Evolutionary conservation across 2,888 invertebrate species (phyloP).

Genomic region (Hirtodrosophila histrioides): DNA sequence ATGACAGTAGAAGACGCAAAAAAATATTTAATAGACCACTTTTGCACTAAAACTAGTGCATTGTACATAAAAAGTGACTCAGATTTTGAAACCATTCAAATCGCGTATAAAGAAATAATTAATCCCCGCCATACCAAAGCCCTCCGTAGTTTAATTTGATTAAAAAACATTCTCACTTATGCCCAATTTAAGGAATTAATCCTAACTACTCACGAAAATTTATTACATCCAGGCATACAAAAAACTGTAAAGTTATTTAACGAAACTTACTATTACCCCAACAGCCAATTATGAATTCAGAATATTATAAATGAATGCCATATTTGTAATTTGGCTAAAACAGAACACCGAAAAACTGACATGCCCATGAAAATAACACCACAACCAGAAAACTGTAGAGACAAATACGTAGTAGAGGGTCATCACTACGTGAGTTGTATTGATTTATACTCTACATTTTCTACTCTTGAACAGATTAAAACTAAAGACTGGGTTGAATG

Average conservation of each 20-base stretch:
- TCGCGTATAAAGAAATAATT: conserved; percentile 1
- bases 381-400: background rate
- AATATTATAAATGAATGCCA: conserved; percentile 17
- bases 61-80: conserved; percentile 1
- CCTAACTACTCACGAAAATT: conserved; percentile 12
- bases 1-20: background rate
- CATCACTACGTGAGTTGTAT: conserved; percentile 20
- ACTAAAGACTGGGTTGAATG: conserved; percentile 1
- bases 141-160: conserved; percentile 3
- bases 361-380: conserved; percentile 6
- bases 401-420: conserved; percentile 3
- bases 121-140: conserved; percentile 1
- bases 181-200: conserved; percentile 13
- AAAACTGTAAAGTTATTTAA: conserved; percentile 16
- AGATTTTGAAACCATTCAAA: conserved; percentile 8
- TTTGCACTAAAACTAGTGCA: conserved; percentile 2
- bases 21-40: background rate
- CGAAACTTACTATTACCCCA: conserved; percentile 13
- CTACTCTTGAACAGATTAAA: conserved; percentile 2
- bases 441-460: conserved; percentile 10
- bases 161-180: conserved; percentile 8
- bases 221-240: conserved; percentile 15
- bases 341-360: background rate
- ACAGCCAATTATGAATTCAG: conserved; percentile 15
- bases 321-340: background rate